Conservation (phyloP, 2,888 invertebrate genomes). For the Chrysolina americana region DNA sequence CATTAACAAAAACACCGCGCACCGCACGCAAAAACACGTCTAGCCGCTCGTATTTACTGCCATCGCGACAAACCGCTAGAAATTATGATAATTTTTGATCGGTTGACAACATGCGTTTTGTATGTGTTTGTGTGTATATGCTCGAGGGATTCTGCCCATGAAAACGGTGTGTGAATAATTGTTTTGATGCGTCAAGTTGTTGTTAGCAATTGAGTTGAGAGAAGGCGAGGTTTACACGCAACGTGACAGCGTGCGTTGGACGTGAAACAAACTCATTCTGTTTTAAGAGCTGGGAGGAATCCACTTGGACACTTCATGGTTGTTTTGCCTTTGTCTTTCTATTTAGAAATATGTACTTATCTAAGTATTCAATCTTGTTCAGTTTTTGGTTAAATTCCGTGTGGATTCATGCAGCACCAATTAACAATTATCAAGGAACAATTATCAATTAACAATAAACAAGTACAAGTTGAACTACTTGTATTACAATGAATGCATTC, state of each 20-base stretch:
- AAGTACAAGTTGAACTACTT: too few relatives aligned
- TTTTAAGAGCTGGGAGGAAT: too few relatives aligned
- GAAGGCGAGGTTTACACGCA: not conserved
- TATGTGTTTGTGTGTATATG: slow-evolving; percentile 10
- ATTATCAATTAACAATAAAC: too few relatives aligned
- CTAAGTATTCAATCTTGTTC: too few relatives aligned
- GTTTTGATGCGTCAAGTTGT: not conserved
- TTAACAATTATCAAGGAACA: too few relatives aligned
- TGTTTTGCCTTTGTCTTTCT: too few relatives aligned
- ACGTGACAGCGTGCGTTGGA: not conserved
- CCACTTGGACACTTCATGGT: too few relatives aligned
- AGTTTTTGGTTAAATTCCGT: too few relatives aligned
- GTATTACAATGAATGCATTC: too few relatives aligned
- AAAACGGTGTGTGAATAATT: slow-evolving; percentile 5
- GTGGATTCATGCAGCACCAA: too few relatives aligned
- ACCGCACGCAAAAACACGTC: slow-evolving; percentile 15
- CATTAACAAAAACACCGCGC: slow-evolving; percentile 14
- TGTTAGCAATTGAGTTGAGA: not conserved
- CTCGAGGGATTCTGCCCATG: not conserved
- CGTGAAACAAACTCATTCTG: too few relatives aligned
- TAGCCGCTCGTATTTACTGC: slow-evolving; percentile 10
- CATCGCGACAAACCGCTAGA: slow-evolving; percentile 3
- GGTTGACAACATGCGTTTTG: slow-evolving; percentile 13
- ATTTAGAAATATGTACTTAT: too few relatives aligned
- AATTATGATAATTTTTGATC: slow-evolving; percentile 11